phyloP scores from a whole-genome alignment of 1,140 invertebrate genomes.

The Rhizoglyphus robini region DNA sequence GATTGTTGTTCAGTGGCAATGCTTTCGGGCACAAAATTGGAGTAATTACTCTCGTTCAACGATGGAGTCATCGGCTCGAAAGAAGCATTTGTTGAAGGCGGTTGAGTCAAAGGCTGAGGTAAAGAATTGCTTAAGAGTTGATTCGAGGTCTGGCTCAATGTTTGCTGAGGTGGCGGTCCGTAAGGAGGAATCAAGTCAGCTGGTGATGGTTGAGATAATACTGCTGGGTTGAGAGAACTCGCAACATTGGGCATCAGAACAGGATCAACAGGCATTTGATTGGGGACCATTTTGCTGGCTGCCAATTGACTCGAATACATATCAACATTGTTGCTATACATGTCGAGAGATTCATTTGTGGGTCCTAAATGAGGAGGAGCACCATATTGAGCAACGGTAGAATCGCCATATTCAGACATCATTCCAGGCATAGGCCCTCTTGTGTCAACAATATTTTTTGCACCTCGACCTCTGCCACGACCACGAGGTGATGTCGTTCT shows the following conservation, averaged over 20 bases:
- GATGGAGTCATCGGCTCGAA: background rate
- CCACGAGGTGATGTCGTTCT: constrained; percentile 16
- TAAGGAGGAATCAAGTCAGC: constrained; percentile 5
- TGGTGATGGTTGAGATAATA: constrained; percentile 7
- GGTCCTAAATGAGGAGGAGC: background rate
- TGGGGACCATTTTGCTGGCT: background rate
- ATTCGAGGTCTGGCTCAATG: background rate
- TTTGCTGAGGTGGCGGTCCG: background rate
- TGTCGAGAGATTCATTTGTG: constrained; percentile 2
- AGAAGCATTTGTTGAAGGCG: background rate
- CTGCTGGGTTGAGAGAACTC: background rate
- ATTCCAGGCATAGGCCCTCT: background rate
- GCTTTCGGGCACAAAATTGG: background rate
- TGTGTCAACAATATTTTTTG: background rate
- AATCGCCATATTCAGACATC: constrained; percentile 17
- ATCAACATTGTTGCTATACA: constrained; percentile 3
- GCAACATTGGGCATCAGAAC: background rate
- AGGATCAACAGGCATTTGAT: background rate
- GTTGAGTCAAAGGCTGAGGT: background rate
- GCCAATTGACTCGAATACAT: background rate
- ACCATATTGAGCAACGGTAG: constrained; percentile 7
- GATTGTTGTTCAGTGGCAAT: background rate
- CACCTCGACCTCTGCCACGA: constrained; percentile 3
- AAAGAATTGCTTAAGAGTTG: background rate
- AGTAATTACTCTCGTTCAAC: background rate